phyloP scores from a whole-genome alignment of 2,888 invertebrate species.

The Drosophila siamana region DNA sequence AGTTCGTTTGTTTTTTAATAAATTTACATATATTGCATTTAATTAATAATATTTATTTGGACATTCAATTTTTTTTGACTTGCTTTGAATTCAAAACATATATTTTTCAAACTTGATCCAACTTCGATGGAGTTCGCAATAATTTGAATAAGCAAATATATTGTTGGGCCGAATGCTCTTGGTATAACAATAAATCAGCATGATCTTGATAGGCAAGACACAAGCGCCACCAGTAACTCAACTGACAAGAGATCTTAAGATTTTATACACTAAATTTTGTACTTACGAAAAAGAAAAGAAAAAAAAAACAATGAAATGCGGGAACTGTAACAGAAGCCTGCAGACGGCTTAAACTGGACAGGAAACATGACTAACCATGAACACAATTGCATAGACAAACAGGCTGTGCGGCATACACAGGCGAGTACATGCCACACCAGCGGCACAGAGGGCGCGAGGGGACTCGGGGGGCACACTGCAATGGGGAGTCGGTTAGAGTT shows the following conservation, averaged over 20 bases:
- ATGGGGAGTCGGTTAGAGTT: background rate
- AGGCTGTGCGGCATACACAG: conserved; percentile 60
- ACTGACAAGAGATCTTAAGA: conserved; percentile 15
- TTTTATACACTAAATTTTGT: conserved; percentile 3
- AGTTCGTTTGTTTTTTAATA: no score
- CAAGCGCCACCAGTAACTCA: conserved; percentile 55
- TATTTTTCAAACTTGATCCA: no score
- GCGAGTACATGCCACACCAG: conserved; percentile 70
- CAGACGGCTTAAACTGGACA: conserved; percentile 29
- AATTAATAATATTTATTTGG: no score
- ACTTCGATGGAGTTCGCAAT: background rate
- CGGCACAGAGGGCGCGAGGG: conserved; percentile 7
- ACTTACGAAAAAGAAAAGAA: conserved; percentile 4
- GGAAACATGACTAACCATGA: conserved; percentile 71
- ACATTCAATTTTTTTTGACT: no score
- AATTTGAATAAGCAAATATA: background rate
- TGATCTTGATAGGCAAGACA: conserved; percentile 49
- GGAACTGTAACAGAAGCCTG: conserved; percentile 51
- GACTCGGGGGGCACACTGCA: background rate
- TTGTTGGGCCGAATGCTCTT: conserved; percentile 5
- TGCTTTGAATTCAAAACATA: background rate
- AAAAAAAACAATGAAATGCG: conserved; percentile 6
- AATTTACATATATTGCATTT: no score
- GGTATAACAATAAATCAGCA: conserved; percentile 25
- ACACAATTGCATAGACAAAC: conserved; percentile 78